phyloP scores from a whole-genome alignment of 2,888 invertebrate genomes.

The Sinhomidia bicolor region DNA sequence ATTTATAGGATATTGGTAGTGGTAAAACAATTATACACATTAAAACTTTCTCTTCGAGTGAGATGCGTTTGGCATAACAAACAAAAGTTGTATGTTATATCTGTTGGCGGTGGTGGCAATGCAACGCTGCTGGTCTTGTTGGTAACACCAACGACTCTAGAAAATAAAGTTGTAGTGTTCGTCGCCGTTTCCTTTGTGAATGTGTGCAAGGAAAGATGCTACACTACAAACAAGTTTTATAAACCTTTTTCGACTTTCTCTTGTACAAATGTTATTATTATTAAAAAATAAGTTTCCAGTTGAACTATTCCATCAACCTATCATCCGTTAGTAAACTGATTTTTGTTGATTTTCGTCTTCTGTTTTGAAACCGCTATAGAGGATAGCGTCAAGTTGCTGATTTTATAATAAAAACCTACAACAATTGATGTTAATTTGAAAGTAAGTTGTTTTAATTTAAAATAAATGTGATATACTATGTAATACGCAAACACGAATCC shows the following conservation, averaged over 20 bases:
- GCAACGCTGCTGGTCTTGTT: neutral
- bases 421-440: neutral
- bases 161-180: neutral
- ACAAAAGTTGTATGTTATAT: conserved; percentile 4
- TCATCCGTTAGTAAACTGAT: too few species aligned
- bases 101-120: neutral
- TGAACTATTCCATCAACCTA: neutral
- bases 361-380: neutral
- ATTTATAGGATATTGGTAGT: conserved; percentile 29
- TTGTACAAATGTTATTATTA: neutral
- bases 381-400: neutral
- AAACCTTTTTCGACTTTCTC: neutral
- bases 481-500: neutral
- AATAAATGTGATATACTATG: neutral
- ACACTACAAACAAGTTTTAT: neutral
- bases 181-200: neutral
- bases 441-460: neutral
- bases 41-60: neutral
- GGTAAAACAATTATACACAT: conserved; percentile 37
- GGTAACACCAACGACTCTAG: neutral
- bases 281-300: conserved; percentile 7
- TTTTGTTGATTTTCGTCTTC: neutral
- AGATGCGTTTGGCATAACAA: conserved; percentile 31
- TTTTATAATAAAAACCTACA: neutral
- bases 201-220: neutral